These are phyloP conservation scores for Gulo gulo DNA, from an alignment of 2,113 vertebrate genomes.

Conservation along the genomic window DNA sequence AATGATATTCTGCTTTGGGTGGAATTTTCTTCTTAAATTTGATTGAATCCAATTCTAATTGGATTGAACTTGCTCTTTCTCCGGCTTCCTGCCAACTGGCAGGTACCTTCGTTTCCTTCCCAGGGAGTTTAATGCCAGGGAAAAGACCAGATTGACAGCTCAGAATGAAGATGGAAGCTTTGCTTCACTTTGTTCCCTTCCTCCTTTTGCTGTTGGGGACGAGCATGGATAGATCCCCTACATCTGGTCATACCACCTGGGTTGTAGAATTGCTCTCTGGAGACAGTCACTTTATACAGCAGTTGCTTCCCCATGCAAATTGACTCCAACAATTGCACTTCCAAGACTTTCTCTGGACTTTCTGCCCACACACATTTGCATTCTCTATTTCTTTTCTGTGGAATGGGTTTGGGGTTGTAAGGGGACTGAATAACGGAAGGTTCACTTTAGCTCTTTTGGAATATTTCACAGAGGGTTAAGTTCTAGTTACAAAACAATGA, in stretches of 20 bases:
- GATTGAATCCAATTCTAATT: slow-evolving; percentile 67
- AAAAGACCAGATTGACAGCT: slow-evolving; percentile 34
- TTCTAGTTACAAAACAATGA: not conserved
- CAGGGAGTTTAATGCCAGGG: slow-evolving; percentile 51
- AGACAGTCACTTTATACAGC: not conserved
- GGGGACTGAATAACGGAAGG: not conserved
- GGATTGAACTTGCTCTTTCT: slow-evolving; percentile 58
- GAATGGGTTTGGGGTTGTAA: not conserved
- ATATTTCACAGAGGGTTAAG: not conserved
- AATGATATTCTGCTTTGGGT: slow-evolving; percentile 43
- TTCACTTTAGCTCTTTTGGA: not conserved
- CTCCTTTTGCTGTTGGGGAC: not conserved
- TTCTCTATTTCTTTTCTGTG: not conserved
- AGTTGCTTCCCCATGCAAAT: not conserved
- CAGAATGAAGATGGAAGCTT: not conserved
- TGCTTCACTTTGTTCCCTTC: not conserved
- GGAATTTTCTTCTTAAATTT: slow-evolving; percentile 69
- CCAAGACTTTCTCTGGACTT: not conserved
- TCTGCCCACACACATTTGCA: not conserved
- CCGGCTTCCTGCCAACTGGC: slow-evolving; percentile 55
- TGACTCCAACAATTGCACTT: not conserved
- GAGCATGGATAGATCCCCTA: not conserved
- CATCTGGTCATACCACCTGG: not conserved
- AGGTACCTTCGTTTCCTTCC: slow-evolving; percentile 37
- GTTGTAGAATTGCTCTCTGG: not conserved